A percentile compares a stretch with the other conserved stretches of the same genome.
phyloP scores from a whole-genome alignment of 2,797 vertebrate species.

The Emys orbicularis region DNA sequence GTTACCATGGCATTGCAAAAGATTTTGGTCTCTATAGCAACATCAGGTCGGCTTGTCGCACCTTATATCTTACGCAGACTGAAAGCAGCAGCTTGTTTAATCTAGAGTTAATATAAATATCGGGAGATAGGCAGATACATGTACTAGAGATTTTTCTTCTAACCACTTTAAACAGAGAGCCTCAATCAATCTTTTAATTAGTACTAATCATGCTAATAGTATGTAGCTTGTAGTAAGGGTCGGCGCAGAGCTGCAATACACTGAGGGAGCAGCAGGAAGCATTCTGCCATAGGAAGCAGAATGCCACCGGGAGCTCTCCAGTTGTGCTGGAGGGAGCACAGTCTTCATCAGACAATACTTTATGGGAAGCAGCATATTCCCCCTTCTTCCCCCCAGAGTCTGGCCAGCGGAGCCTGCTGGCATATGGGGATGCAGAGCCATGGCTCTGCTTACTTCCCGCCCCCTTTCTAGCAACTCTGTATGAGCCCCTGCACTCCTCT shows the following conservation, averaged over 20 bases:
- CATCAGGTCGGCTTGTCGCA: constrained; percentile 74
- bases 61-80: constrained; percentile 73
- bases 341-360: neutral
- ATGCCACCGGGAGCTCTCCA: neutral
- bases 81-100: constrained; percentile 58
- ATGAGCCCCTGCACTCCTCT: fast-evolving
- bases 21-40: constrained; percentile 82
- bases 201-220: neutral
- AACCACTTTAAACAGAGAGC: neutral
- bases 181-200: neutral
- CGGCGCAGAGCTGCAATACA: fast-evolving
- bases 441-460: fast-evolving
- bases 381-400: neutral
- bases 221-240: neutral
- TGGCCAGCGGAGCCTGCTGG: neutral
- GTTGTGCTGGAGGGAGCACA: neutral
- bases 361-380: neutral
- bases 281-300: neutral
- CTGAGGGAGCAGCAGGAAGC: neutral
- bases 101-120: constrained; percentile 41
- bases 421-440: neutral
- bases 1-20: constrained; percentile 80
- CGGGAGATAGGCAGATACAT: neutral
- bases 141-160: neutral
- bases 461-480: fast-evolving